These are phyloP conservation scores for Gallinago paraguaiae DNA, from an alignment of 2,113 vertebrate species.

Conservation along the genomic window DNA sequence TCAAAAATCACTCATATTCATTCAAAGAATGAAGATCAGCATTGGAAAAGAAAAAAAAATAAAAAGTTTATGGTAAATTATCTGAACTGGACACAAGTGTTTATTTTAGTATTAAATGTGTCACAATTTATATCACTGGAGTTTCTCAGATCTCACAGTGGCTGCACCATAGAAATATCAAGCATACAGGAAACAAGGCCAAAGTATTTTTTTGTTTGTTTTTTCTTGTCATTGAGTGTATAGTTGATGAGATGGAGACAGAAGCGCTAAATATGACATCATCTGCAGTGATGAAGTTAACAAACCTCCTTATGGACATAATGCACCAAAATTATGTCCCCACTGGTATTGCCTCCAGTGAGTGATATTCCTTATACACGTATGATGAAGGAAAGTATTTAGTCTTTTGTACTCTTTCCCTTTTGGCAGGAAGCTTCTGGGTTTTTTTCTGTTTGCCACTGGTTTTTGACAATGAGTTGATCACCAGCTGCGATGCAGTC, in stretches of 20 bases:
- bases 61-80: neutral
- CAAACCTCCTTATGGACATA: neutral
- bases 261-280: neutral
- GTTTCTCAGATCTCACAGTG: neutral
- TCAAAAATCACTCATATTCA: neutral
- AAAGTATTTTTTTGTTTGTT: neutral
- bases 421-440: neutral
- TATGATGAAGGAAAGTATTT: neutral
- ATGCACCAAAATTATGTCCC: rapidly evolving
- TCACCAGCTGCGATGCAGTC: neutral
- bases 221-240: neutral
- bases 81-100: neutral
- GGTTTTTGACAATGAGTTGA: neutral
- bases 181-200: neutral
- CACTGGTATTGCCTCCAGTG: neutral
- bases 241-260: neutral
- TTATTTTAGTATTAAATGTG: neutral
- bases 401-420: neutral
- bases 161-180: neutral
- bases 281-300: neutral
- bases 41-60: neutral
- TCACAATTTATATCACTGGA: neutral
- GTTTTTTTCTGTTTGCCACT: neutral
- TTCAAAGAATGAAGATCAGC: neutral
- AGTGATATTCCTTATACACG: neutral